phyloP scores from a whole-genome alignment of 2,888 invertebrate genomes.

The Drosophila nigricruria region DNA sequence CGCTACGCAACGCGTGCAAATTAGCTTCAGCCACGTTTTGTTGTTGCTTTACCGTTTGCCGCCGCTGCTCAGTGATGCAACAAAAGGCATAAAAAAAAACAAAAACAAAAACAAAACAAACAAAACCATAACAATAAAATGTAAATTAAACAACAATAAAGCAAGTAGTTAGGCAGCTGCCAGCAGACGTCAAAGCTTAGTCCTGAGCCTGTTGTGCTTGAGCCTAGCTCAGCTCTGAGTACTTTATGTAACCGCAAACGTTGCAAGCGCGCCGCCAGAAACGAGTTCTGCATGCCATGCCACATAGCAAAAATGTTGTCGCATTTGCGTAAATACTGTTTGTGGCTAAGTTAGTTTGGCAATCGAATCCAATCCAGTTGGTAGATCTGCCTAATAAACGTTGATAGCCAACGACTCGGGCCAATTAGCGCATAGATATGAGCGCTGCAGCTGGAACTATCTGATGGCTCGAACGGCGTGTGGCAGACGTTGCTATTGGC shows the following conservation, averaged over 20 bases:
- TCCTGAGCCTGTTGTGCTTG: slow-evolving; percentile 46
- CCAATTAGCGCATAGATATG: slow-evolving; percentile 60
- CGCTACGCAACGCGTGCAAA: slow-evolving; percentile 71
- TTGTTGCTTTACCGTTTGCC: slow-evolving; percentile 30
- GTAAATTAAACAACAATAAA: slow-evolving; percentile 60
- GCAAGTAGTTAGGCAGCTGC: slow-evolving; percentile 22
- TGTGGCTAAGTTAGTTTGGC: slow-evolving; percentile 34
- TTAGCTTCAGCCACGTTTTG: slow-evolving; percentile 47
- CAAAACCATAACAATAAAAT: slow-evolving; percentile 57
- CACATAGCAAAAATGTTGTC: slow-evolving; percentile 9
- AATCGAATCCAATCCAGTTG: slow-evolving; percentile 28
- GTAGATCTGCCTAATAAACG: slow-evolving; percentile 35
- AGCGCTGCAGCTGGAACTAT: slow-evolving; percentile 30
- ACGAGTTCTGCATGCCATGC: slow-evolving; percentile 65
- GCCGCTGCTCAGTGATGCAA: slow-evolving; percentile 31
- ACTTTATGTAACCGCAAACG: slow-evolving; percentile 60
- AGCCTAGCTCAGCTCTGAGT: slow-evolving; percentile 21
- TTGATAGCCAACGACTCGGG: slow-evolving; percentile 24
- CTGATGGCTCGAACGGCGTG: slow-evolving; percentile 11
- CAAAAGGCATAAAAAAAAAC: slow-evolving; percentile 17
- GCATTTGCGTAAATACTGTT: slow-evolving; percentile 59
- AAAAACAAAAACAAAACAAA: slow-evolving; percentile 2
- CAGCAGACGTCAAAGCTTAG: slow-evolving; percentile 17
- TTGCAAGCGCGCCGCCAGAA: slow-evolving; percentile 34
- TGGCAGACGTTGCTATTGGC: slow-evolving; percentile 1